Evolutionary conservation across 2,888 invertebrate genomes (phyloP), one percentile per base, ranked within the genome.

Genomic region (Hoplodrina ambigua): DNA sequence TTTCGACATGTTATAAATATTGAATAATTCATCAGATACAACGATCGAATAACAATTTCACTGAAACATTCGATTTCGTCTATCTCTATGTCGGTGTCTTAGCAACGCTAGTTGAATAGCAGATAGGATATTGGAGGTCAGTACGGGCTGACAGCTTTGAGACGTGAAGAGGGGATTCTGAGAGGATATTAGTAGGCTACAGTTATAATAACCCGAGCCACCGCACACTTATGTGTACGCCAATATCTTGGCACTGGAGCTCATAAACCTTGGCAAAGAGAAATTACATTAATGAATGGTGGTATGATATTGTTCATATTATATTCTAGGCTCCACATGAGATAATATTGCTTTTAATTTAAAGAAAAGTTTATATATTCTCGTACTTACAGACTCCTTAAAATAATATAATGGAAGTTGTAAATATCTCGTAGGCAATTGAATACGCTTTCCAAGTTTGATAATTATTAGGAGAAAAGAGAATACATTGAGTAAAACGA

Each of bases 111-210:
- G 69, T 74, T 66, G 75, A 82, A 80, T 83, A 72, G 57, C 63
- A 70, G 72, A 77, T 75, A 76, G 72, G 69, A 75, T 78, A 81
- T 78, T 81, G 72, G 69, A 75, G 79, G 81, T 74, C 63, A 77
- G 75, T 78, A 65, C 69, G 68, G 67, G 56, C 58, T 82, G 85
- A 85, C 85, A 78, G 75, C 85, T 69, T 33, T 67, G 61, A 82
- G 70, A 82, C 75, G 60, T 85, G 68, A 82, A 85, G 75, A 77
- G 73, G 80, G 85, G 70, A 71, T 80, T 78, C 72, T 52, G 70
- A 76, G 66, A 75, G 69, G 83, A 78, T 85, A 73, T 78, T 70
- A 85, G 56, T 69, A 72, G 72, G 57, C 72, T 74, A 64, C 59
- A 70, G 64, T 69, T 74, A 82, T 82, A 69, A 85, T 69, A 82